Evolutionary conservation across 2,888 invertebrate species (phyloP).

Genomic region (Cataglyphis rosenhaueri): DNA sequence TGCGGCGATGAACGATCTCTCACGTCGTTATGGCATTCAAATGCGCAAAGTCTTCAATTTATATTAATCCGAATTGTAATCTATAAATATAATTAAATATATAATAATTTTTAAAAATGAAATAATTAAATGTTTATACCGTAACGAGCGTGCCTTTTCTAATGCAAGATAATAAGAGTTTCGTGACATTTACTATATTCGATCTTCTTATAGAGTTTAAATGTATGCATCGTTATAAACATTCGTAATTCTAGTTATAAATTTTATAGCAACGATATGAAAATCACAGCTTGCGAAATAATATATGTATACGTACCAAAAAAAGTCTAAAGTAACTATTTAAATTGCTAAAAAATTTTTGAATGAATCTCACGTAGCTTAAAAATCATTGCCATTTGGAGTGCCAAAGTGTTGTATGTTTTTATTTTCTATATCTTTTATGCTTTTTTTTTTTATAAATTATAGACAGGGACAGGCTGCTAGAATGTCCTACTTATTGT

Average conservation of each 20-base stretch:
- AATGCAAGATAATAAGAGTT: background rate
- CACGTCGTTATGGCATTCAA: background rate
- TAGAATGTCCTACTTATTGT: background rate
- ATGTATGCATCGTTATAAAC: background rate
- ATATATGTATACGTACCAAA: background rate
- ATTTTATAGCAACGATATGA: background rate
- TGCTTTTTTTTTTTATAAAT: slow-evolving; percentile 8
- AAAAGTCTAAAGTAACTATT: background rate
- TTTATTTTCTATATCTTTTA: background rate
- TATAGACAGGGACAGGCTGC: slow-evolving; percentile 9
- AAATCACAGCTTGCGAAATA: background rate
- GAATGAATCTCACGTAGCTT: background rate
- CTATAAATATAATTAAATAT: background rate
- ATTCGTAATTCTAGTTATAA: slow-evolving; percentile 23
- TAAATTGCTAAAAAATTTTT: background rate
- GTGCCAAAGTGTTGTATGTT: background rate
- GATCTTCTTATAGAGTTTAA: background rate
- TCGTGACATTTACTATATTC: slow-evolving; percentile 6
- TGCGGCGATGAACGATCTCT: background rate
- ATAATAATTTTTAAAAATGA: background rate
- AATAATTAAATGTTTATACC: background rate
- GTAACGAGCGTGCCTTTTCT: background rate
- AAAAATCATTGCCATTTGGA: background rate
- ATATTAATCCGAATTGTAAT: background rate
- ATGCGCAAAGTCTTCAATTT: background rate